Evolutionary conservation across 2,888 invertebrate species (phyloP).

Genomic region (Aproaerema taeniolella): DNA sequence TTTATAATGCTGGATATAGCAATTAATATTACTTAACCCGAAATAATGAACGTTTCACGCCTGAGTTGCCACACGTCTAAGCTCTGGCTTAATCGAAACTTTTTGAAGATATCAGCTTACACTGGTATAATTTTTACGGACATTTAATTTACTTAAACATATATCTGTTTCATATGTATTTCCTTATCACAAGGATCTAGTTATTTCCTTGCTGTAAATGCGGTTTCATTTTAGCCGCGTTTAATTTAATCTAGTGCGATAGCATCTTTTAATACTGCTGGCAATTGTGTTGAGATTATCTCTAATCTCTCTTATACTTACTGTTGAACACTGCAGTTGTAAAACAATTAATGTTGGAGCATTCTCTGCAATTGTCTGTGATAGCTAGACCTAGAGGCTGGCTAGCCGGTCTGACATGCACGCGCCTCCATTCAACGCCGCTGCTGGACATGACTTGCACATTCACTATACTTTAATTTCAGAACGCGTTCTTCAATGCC

Average conservation of each 20-base stretch:
- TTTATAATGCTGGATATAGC: constrained; percentile 51
- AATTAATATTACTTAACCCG: constrained; percentile 67
- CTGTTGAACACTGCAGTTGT: constrained; percentile 1
- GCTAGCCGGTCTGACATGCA: constrained; percentile 17
- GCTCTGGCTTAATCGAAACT: constrained; percentile 22
- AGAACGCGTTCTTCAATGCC: constrained; percentile 36
- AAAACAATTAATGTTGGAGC: constrained; percentile 13
- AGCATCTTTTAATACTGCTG: constrained; percentile 1
- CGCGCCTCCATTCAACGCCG: constrained; percentile 27
- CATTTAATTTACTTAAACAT: constrained; percentile 4
- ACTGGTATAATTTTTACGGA: constrained; percentile 21
- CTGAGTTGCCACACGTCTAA: constrained; percentile 39
- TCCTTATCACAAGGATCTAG: neutral
- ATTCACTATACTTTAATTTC: constrained; percentile 39
- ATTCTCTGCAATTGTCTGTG: constrained; percentile 5
- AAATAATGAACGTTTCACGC: constrained; percentile 56
- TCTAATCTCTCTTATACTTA: constrained; percentile 1
- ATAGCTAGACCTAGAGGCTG: neutral
- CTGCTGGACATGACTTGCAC: constrained; percentile 30
- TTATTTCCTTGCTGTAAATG: constrained; percentile 3
- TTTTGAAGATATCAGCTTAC: constrained; percentile 24
- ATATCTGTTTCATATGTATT: neutral
- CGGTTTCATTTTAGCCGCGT: neutral
- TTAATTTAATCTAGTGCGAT: constrained; percentile 5
- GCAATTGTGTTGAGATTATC: constrained; percentile 8